Evolutionary conservation across 2,797 vertebrate species (phyloP), one percentile per base, ranked within the genome.

Genomic region (Pyrocephalus nanus): DNA sequence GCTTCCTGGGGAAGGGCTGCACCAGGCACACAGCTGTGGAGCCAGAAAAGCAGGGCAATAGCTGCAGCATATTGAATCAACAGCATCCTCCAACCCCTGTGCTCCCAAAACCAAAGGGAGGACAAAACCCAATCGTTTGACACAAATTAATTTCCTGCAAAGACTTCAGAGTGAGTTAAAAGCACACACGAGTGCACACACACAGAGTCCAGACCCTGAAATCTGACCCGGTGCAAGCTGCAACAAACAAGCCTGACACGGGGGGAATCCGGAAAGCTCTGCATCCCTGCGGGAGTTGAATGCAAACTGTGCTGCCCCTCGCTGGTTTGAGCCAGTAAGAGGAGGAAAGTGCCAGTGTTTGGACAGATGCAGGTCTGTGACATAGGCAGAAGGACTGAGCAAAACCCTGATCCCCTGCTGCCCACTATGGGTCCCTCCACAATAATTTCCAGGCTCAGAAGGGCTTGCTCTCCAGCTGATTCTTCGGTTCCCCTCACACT

Each of bases 81-180:
- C 57, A 66, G 54, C 5, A 3, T 78, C 72, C 66, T 62, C 61
- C 76, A 90, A 54, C 18, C 16, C 21, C 40, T 12, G 30, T 43
- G 36, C 38, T 92, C 43, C 55, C 77, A 34, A 92, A 76, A 76
- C 21, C 54, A 92, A 80, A 86, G 45, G 27, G 42, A 91, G 43
- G 54, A 84, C 45, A 65, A 75, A 93, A 42, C 9, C 6, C 55
- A 40, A 5, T 29, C 2, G 2, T 81, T 57, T 86, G 79, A 90
- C 48, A 82, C 69, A 90, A 91, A 80, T 90, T 64, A 71, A 92
- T 95, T 92, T 96, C 91, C 93, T 69, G 86, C 43, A 30, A 86
- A 92, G 90, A 13, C 69, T 51, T 79, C 88, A 67, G 79, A 81
- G 79, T 1, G 40, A 91, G 70, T 95, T 93, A 55, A 93, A 96